Evolutionary conservation across 1,140 invertebrate species (phyloP).

Genomic region (Teleopsis dalmanni): DNA sequence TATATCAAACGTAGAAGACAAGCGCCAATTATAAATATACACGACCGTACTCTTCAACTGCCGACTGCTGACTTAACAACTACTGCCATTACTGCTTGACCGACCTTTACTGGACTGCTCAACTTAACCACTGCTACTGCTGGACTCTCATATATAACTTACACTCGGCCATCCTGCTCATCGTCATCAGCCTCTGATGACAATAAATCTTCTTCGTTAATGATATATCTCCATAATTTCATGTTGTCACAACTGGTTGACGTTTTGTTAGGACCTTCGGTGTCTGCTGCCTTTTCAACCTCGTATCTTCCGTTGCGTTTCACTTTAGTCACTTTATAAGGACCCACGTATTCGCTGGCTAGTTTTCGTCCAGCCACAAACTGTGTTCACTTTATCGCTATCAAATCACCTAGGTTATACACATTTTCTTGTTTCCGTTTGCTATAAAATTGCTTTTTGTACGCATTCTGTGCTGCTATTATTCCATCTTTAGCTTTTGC

Average conservation of each 20-base stretch:
- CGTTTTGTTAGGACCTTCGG: neutral
- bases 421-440: conserved; percentile 17
- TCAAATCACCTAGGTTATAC: conserved; percentile 31
- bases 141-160: no score
- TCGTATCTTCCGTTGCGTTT: neutral
- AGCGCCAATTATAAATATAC: no score
- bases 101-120: no score
- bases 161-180: conserved; percentile 9
- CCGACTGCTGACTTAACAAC: no score
- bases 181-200: conserved; percentile 7
- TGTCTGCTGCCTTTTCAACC: neutral
- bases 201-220: neutral
- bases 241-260: neutral
- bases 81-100: no score
- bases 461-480: neutral
- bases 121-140: no score
- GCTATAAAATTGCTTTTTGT: conserved; percentile 3
- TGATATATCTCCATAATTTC: neutral
- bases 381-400: conserved; percentile 40
- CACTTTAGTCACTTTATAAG: conserved; percentile 1
- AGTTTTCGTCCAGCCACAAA: conserved; percentile 16
- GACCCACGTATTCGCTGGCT: neutral
- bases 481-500: neutral
- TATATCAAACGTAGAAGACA: no score
- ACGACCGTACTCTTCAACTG: no score